Evolutionary conservation across 2,888 invertebrate species (phyloP).

Genomic region (Netelia virgata): DNA sequence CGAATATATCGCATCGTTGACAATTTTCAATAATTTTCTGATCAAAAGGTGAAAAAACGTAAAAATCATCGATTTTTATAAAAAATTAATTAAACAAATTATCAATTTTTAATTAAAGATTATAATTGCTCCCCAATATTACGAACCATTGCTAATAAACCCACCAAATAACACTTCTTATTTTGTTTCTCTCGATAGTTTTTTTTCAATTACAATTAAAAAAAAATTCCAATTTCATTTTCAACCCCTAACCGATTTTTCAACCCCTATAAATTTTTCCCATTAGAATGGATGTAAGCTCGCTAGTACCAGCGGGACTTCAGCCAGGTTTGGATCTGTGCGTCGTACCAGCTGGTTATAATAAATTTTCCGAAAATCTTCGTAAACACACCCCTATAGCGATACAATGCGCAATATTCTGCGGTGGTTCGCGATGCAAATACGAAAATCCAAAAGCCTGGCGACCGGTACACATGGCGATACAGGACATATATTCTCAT

Average conservation of each 20-base stretch:
- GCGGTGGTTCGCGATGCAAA: constrained; percentile 93
- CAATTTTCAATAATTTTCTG: no score
- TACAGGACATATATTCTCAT: constrained; percentile 93
- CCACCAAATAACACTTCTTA: neutral
- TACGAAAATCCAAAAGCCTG: constrained; percentile 90
- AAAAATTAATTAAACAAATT: neutral
- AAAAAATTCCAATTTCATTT: neutral
- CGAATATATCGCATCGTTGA: no score
- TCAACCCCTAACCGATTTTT: neutral
- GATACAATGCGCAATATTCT: constrained; percentile 93
- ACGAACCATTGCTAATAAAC: neutral
- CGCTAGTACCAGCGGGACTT: constrained; percentile 81
- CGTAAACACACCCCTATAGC: constrained; percentile 89
- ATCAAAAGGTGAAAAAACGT: no score
- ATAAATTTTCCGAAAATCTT: constrained; percentile 85
- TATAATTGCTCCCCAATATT: neutral
- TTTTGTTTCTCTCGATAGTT: neutral
- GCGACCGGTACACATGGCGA: constrained; percentile 88
- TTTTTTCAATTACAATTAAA: neutral
- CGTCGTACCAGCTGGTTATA: constrained; percentile 82
- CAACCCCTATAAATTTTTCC: neutral
- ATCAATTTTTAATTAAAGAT: neutral
- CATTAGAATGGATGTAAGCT: constrained; percentile 81
- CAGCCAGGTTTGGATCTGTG: constrained; percentile 76
- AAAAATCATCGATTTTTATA: no score